Conservation (phyloP, 1,140 invertebrate genomes). For the Rhagoletis pomonella region DNA sequence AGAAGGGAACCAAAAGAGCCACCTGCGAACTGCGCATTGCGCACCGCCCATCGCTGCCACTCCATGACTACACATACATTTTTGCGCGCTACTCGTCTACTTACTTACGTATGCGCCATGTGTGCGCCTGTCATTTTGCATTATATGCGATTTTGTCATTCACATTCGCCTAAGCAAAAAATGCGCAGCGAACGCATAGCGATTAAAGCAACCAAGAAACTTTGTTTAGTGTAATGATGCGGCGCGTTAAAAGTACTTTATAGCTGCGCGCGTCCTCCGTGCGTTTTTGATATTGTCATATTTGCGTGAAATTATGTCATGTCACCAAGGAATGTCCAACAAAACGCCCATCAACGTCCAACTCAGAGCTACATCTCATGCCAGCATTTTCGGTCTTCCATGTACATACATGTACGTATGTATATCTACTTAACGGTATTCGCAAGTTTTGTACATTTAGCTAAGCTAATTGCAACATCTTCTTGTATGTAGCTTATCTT, state of each 20-base stretch:
- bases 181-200: not conserved
- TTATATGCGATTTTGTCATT: slow-evolving; percentile 38
- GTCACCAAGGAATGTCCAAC: slow-evolving; percentile 23
- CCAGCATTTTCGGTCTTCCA: not conserved
- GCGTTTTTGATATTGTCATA: slow-evolving; percentile 44
- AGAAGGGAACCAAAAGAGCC: not conserved
- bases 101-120: slow-evolving; percentile 30
- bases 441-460: not conserved
- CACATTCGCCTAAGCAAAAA: not conserved
- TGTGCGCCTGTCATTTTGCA: slow-evolving; percentile 21
- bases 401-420: not conserved
- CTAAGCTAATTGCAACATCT: slow-evolving; percentile 37
- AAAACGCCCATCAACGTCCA: not conserved
- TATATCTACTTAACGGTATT: too few relatives aligned
- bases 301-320: slow-evolving; percentile 54
- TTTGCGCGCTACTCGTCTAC: not conserved
- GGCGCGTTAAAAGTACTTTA: not conserved
- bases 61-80: too few relatives aligned
- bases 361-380: not conserved
- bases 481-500: too few relatives aligned
- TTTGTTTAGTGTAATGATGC: not conserved
- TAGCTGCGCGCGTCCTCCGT: slow-evolving; percentile 6
- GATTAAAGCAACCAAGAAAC: not conserved
- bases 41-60: not conserved
- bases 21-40: not conserved